Evolutionary conservation across 2,113 vertebrate genomes (phyloP).

Genomic region (Neopipo cinnamomea): DNA sequence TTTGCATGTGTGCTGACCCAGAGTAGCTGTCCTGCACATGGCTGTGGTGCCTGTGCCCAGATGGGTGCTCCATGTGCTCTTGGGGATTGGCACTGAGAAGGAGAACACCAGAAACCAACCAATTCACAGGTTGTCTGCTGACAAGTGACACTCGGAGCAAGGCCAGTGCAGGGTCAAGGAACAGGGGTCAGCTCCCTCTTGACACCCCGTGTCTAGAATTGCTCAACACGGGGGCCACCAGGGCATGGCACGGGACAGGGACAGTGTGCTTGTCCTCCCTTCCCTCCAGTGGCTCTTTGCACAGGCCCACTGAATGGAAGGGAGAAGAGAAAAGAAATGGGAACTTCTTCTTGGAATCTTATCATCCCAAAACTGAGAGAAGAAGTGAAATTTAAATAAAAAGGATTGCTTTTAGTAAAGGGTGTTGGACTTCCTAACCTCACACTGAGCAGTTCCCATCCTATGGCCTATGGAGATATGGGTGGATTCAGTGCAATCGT

Average conservation of each 20-base stretch:
- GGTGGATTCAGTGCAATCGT: background rate
- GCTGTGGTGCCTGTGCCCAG: rapidly evolving
- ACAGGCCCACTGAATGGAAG: rapidly evolving
- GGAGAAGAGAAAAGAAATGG: background rate
- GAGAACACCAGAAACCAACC: rapidly evolving
- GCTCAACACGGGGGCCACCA: background rate
- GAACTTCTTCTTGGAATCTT: background rate
- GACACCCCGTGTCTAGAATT: rapidly evolving
- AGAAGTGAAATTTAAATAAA: background rate
- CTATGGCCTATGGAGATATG: background rate
- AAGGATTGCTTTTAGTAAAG: background rate
- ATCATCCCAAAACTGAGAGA: constrained; percentile 41
- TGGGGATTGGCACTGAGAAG: background rate
- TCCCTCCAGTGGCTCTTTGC: background rate
- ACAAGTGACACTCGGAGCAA: background rate
- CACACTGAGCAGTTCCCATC: background rate
- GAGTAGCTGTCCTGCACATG: rapidly evolving
- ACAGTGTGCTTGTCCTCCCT: rapidly evolving
- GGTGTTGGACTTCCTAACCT: background rate
- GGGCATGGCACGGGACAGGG: background rate
- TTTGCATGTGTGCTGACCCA: rapidly evolving
- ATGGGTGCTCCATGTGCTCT: rapidly evolving
- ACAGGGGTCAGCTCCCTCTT: background rate
- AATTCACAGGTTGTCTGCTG: background rate
- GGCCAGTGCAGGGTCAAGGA: background rate